Conservation (phyloP, 92 coral and sea anemone species). For the Isaurus tuberculatus region DNA sequence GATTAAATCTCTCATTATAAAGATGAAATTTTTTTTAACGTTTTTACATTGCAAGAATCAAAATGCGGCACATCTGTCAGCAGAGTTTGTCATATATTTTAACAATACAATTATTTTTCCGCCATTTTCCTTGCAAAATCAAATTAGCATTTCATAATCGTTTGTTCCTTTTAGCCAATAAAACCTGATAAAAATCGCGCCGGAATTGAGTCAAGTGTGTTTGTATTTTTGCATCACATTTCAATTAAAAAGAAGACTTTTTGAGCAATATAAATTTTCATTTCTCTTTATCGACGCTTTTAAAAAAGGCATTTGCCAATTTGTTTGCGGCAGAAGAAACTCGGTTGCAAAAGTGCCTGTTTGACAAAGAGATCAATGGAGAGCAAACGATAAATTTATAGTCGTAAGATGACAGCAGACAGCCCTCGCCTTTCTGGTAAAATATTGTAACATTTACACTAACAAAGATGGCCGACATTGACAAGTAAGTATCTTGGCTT, state of each 20-base stretch:
- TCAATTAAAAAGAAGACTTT: not conserved
- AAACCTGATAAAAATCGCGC: not conserved
- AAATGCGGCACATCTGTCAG: not conserved
- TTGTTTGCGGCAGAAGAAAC: not conserved
- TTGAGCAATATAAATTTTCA: not conserved
- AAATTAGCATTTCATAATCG: slow-evolving; percentile 15
- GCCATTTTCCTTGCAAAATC: not conserved
- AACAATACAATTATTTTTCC: not conserved
- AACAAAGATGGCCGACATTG: slow-evolving; percentile 19
- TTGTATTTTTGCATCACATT: slow-evolving; percentile 18
- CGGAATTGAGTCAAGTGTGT: slow-evolving; percentile 11
- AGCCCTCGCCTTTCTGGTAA: not conserved
- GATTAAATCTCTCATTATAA: not conserved
- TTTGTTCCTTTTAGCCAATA: slow-evolving; percentile 13
- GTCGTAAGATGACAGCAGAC: not conserved
- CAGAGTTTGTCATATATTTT: not conserved
- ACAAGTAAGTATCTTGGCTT: not conserved
- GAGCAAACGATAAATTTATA: not conserved
- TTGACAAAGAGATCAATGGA: too few species aligned
- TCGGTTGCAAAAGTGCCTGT: not conserved
- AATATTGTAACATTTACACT: not conserved
- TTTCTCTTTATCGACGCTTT: not conserved
- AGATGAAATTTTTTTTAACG: not conserved
- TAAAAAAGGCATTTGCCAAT: not conserved
- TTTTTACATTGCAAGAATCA: not conserved